phyloP scores from a whole-genome alignment of 2,113 vertebrate species.

The Colinus virginianus region DNA sequence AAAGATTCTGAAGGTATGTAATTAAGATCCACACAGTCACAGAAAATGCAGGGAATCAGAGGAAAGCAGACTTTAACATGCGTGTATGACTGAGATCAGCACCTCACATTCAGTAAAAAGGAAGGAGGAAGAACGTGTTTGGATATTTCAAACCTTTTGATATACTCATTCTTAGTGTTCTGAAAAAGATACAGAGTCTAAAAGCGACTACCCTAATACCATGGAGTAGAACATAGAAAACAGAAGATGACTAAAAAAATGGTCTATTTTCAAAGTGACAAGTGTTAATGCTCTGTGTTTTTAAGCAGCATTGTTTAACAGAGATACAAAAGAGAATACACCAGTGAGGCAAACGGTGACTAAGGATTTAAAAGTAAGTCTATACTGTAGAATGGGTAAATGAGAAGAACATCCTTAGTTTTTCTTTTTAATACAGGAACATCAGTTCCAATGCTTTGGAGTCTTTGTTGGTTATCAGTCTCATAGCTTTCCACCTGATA shows the following conservation, averaged over 20 bases:
- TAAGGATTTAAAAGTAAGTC: not conserved
- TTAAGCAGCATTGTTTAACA: not conserved
- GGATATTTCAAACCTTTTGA: not conserved
- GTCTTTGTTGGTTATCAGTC: not conserved
- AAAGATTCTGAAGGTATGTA: not conserved
- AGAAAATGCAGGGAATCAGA: not conserved
- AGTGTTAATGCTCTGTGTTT: not conserved
- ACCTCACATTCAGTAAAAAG: not conserved
- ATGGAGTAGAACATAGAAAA: not conserved
- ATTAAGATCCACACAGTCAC: not conserved
- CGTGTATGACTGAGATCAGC: fast-evolving
- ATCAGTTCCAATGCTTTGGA: not conserved
- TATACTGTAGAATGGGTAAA: not conserved
- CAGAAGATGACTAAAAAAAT: not conserved
- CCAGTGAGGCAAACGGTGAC: not conserved
- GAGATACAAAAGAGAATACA: not conserved
- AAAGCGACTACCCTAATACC: not conserved
- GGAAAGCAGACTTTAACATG: not conserved
- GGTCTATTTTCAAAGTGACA: not conserved
- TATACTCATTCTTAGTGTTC: not conserved
- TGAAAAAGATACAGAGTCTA: not conserved
- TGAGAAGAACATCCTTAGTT: not conserved
- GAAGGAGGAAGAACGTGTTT: not conserved
- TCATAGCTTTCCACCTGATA: fast-evolving
- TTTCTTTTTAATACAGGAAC: not conserved